Evolutionary conservation across 1,140 invertebrate genomes (phyloP), one percentile per base, ranked within the genome.

Genomic region (Cotesia typhae): DNA sequence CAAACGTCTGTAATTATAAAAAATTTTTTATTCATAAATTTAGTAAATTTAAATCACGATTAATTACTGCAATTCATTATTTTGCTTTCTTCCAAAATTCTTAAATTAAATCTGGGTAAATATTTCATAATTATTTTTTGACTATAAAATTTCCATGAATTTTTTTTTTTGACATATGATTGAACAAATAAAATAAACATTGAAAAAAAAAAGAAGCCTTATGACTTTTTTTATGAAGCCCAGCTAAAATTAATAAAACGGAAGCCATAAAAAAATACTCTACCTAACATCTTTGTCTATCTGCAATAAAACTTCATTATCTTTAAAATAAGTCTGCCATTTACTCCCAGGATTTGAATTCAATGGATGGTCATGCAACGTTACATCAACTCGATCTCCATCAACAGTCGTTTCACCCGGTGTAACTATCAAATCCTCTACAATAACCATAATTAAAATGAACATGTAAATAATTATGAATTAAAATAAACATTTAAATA

Each of bases 251-350:
- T 28, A 28, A 28, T 28, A 28, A 28, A 28, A 28, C 28, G 1
- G 28, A 28, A 28, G 28, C 28, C 28, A 2, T 28, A 28, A 28
- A 28, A 28, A 28, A 28, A 28, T 36, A 53, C 17, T 61, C 75
- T 83, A 92, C 92, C 96, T 90, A 17, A 98, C 97, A 88, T 99
- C 97, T 86, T 98, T 99, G 84, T 98, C 96, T 79, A 99, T 98
- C 89, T 99, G 96, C 67, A 97, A 84, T 7, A 99, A 84, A 74
- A 97, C 95, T 88, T 99, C 96, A 86, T 99, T 99, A 82, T 99
- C 97, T 85, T 95, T 96, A 83, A 99, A 99, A 84, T 92, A 96
- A 0, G 91, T 92, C 73, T 94, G 93, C 97, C 97, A 99, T 70
- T 95, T 92, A 79, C 96, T 97, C 74, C 96, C 93, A 2, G 97